A percentile compares a stretch with the other conserved stretches of the same genome.
Conservation (phyloP, 1,140 invertebrate species). For the Leptopilina boulardi region DNA sequence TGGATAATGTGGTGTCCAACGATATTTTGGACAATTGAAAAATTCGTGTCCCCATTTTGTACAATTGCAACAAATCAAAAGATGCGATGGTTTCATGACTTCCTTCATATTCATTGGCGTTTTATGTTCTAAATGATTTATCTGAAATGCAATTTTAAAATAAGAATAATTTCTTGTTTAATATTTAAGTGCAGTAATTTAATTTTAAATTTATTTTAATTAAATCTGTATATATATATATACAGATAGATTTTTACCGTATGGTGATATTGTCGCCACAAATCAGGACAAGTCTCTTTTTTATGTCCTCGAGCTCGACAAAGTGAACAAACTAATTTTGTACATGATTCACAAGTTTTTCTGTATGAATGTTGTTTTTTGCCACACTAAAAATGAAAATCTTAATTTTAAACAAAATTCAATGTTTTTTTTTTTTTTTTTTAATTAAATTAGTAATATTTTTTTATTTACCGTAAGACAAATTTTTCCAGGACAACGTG, state of each 20-base stretch:
- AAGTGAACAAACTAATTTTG: constrained; percentile 75
- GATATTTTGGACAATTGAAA: constrained; percentile 58
- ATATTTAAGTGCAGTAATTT: background rate
- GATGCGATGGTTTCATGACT: constrained; percentile 63
- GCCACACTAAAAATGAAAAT: constrained; percentile 79
- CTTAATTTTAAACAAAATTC: constrained; percentile 4
- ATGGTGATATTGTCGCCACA: constrained; percentile 82
- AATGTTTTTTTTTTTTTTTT: background rate
- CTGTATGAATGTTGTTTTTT: constrained; percentile 78
- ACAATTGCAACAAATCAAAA: constrained; percentile 80
- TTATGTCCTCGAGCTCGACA: constrained; percentile 80
- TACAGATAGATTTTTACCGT: too few relatives aligned
- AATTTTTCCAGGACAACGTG: constrained; percentile 79
- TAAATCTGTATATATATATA: too few relatives aligned
- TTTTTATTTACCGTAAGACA: constrained; percentile 80
- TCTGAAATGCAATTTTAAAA: constrained; percentile 53
- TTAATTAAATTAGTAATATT: background rate
- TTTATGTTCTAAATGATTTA: constrained; percentile 35
- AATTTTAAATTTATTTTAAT: background rate
- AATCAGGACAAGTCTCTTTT: constrained; percentile 79
- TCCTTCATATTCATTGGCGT: constrained; percentile 46
- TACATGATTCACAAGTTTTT: constrained; percentile 78
- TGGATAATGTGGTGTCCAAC: constrained; percentile 66
- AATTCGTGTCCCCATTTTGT: constrained; percentile 78
- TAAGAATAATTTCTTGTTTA: constrained; percentile 23